Evolutionary conservation across 2,797 vertebrate species (phyloP).

Genomic region (Sebastes steindachneri): DNA sequence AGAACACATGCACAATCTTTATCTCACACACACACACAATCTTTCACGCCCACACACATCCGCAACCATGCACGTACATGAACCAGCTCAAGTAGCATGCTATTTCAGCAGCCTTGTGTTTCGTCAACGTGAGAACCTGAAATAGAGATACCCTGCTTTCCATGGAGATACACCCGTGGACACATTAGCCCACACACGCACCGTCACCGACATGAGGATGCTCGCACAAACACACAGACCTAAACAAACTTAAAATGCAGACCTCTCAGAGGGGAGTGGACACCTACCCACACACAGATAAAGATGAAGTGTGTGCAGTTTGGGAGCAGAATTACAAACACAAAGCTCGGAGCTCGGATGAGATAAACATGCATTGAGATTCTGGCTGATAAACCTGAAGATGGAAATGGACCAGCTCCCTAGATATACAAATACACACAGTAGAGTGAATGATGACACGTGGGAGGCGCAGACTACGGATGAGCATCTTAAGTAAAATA

Average conservation of each 20-base stretch:
- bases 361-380: conserved; percentile 18
- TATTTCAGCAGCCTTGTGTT: conserved; percentile 21
- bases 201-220: conserved; percentile 3
- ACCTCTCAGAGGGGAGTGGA: conserved; percentile 16
- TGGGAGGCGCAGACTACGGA: background rate
- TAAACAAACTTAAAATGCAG: background rate
- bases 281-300: background rate
- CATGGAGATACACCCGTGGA: conserved; percentile 33
- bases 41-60: conserved; percentile 9
- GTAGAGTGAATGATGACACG: background rate
- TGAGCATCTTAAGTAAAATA: conserved; percentile 3
- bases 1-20: background rate
- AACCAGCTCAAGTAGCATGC: background rate
- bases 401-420: conserved; percentile 28
- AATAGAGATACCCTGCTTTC: conserved; percentile 42
- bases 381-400: conserved; percentile 13
- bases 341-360: background rate
- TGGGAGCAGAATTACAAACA: conserved; percentile 19
- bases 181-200: conserved; percentile 21
- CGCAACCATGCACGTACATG: background rate
- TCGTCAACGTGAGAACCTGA: conserved; percentile 35
- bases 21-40: background rate
- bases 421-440: background rate
- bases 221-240: conserved; percentile 13
- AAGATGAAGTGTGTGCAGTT: background rate